A percentile compares a stretch with the other conserved stretches of the same genome.
phyloP scores from a whole-genome alignment of 2,888 invertebrate genomes.

The Dicyrtoma fusca region DNA sequence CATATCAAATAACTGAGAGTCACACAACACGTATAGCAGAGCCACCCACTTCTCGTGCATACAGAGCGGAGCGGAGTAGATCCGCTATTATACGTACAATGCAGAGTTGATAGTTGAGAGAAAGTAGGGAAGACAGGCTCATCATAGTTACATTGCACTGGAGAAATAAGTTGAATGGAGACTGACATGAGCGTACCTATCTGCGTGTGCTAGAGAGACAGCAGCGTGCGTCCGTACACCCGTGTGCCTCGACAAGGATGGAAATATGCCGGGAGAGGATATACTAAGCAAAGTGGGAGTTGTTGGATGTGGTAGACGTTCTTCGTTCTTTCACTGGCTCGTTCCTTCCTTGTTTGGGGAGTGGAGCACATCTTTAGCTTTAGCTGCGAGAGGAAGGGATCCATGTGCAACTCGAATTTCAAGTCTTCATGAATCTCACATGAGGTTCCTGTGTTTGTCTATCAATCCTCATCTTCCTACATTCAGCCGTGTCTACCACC shows the following conservation, averaged over 20 bases:
- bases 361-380: background rate
- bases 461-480: constrained; percentile 23
- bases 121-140: background rate
- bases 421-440: constrained; percentile 41
- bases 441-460: constrained; percentile 36
- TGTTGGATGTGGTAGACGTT: too few species aligned
- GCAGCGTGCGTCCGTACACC: background rate
- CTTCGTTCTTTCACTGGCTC: too few species aligned
- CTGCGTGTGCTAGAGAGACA: background rate
- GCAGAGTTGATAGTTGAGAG: background rate
- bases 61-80: background rate
- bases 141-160: background rate
- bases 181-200: too few species aligned
- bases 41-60: constrained; percentile 2
- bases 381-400: constrained; percentile 12
- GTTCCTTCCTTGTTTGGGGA: too few species aligned
- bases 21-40: background rate
- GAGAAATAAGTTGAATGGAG: too few species aligned
- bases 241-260: background rate
- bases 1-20: too few species aligned
- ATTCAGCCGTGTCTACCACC: background rate
- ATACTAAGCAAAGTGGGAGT: background rate
- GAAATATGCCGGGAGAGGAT: background rate
- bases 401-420: constrained; percentile 26
- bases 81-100: too few species aligned